Conservation (phyloP, 1,140 invertebrate genomes). For the Geopemphigus sp. region DNA sequence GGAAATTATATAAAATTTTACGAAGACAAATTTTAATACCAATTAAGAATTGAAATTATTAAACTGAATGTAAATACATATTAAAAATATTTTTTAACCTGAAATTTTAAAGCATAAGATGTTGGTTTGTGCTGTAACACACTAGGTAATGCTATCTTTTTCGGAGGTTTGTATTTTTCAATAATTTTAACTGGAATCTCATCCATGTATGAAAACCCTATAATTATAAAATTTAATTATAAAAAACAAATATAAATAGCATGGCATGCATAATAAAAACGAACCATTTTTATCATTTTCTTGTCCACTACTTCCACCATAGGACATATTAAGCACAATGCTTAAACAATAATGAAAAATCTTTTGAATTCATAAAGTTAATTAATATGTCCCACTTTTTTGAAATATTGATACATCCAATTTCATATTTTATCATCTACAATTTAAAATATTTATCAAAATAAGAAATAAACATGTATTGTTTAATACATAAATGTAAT, state of each 20-base stretch:
- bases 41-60: background rate
- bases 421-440: background rate
- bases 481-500: no score
- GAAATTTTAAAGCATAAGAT: constrained; percentile 14
- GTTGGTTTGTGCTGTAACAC: constrained; percentile 26
- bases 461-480: background rate
- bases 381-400: background rate
- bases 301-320: constrained; percentile 43
- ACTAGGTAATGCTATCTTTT: constrained; percentile 60
- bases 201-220: constrained; percentile 46
- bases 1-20: background rate
- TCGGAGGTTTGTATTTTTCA: constrained; percentile 77
- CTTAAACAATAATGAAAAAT: constrained; percentile 6
- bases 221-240: background rate
- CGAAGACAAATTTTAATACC: no score
- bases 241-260: background rate
- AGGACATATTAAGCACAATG: constrained; percentile 45
- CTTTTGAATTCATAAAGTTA: constrained; percentile 28
- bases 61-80: background rate
- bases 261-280: background rate
- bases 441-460: background rate
- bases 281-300: constrained; percentile 45
- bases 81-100: constrained; percentile 1
- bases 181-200: constrained; percentile 74
- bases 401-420: background rate